Evolutionary conservation across 2,797 vertebrate species (phyloP).

Genomic region (Gymnodraco acuticeps): DNA sequence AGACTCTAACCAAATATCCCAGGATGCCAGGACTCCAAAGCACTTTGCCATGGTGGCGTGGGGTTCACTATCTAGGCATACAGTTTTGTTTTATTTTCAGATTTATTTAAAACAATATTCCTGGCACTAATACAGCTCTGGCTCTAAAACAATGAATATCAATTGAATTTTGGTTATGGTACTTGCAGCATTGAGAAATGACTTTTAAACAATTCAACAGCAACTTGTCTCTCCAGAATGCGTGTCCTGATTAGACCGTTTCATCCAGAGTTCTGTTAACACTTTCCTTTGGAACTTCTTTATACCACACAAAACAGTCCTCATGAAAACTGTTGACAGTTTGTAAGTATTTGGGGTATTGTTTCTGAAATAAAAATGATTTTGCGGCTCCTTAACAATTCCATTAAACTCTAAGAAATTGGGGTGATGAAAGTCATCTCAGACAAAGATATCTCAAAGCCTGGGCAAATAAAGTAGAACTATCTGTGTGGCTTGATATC

Average conservation of each 20-base stretch:
- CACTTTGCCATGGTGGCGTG: not conserved
- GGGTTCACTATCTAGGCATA: not conserved
- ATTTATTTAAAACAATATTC: not conserved
- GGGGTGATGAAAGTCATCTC: slow-evolving; percentile 17
- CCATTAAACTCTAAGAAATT: slow-evolving; percentile 12
- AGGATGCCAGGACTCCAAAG: slow-evolving; percentile 22
- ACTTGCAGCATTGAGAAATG: not conserved
- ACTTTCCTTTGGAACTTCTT: slow-evolving; percentile 1
- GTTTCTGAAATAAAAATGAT: slow-evolving; percentile 3
- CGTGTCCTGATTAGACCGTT: slow-evolving; percentile 11
- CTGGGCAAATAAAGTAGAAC: slow-evolving; percentile 13
- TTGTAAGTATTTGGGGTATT: slow-evolving; percentile 2
- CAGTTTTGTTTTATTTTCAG: not conserved
- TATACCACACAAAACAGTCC: not conserved
- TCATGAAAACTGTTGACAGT: slow-evolving; percentile 8
- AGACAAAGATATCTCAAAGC: slow-evolving; percentile 5
- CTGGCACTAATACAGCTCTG: not conserved
- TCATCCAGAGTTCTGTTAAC: slow-evolving; percentile 11
- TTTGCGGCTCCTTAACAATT: slow-evolving; percentile 3
- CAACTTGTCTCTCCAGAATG: not conserved
- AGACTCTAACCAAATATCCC: slow-evolving; percentile 26
- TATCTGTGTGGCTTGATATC: slow-evolving; percentile 7
- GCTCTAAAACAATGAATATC: not conserved
- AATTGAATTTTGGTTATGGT: not conserved
- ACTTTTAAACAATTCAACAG: not conserved